Conservation (phyloP, 2,888 invertebrate species). For the Rhagonycha lutea region DNA sequence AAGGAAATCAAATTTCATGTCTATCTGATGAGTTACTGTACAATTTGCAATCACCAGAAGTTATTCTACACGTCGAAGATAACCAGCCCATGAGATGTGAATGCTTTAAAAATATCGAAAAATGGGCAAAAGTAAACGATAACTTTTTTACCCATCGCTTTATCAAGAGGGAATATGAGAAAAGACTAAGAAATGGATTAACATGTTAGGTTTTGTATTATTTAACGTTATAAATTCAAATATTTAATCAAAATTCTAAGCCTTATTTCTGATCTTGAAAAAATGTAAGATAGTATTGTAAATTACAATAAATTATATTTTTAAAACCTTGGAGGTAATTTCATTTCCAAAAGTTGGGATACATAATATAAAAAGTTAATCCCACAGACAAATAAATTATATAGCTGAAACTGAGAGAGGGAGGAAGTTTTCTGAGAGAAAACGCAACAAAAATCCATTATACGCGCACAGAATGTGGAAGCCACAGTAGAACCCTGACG, state of each 20-base stretch:
- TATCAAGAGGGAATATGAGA: constrained; percentile 5
- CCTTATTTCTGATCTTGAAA: not conserved
- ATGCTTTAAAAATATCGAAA: constrained; percentile 10
- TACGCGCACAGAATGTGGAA: too few species aligned
- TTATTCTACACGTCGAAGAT: constrained; percentile 19
- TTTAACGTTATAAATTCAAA: not conserved
- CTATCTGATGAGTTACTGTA: constrained; percentile 13
- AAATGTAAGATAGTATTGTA: not conserved
- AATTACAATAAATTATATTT: not conserved
- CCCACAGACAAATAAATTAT: too few species aligned
- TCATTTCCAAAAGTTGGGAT: too few species aligned
- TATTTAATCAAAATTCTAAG: not conserved
- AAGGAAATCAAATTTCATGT: constrained; percentile 16
- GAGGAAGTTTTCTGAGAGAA: too few species aligned
- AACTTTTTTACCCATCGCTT: constrained; percentile 18
- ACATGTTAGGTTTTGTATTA: not conserved
- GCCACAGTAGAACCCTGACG: too few species aligned
- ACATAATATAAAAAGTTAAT: too few species aligned
- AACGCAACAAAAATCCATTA: too few species aligned
- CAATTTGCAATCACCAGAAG: constrained; percentile 6
- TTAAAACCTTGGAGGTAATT: too few species aligned
- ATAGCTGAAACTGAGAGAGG: too few species aligned
- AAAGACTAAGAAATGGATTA: not conserved
- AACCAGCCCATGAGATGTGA: constrained; percentile 14
- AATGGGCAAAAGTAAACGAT: constrained; percentile 12